Conservation (phyloP, 2,797 vertebrate genomes). For the Intellagama lesueurii region DNA sequence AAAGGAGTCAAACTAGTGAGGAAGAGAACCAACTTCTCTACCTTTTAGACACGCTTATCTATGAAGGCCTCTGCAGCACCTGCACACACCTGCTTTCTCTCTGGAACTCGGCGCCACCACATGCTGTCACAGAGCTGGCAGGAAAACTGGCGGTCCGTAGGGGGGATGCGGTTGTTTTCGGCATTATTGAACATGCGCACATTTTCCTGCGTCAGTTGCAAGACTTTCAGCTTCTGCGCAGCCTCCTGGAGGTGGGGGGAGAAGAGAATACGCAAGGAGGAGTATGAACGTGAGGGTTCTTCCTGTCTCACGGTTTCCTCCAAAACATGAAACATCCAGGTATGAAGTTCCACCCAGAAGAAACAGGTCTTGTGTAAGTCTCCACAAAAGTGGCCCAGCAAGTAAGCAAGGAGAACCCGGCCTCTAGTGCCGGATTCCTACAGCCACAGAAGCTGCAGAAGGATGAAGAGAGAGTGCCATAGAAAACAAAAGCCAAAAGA, state of each 20-base stretch:
- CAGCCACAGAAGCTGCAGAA: too few species aligned
- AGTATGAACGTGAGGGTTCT: neutral
- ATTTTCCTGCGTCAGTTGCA: conserved; percentile 77
- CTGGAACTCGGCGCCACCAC: conserved; percentile 83
- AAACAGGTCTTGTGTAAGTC: too few species aligned
- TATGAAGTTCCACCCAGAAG: too few species aligned
- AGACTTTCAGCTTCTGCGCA: conserved; percentile 62
- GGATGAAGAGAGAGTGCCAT: too few species aligned
- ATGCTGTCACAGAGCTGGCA: conserved; percentile 77
- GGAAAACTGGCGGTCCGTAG: conserved; percentile 75
- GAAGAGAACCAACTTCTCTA: neutral
- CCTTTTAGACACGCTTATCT: neutral
- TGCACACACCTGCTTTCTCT: conserved; percentile 78
- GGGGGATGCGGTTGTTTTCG: conserved; percentile 74
- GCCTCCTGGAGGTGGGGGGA: conserved; percentile 56
- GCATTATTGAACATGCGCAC: conserved; percentile 81
- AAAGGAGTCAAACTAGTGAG: neutral
- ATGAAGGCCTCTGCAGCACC: too few species aligned
- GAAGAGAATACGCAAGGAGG: neutral
- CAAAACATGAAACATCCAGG: neutral
- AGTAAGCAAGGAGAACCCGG: neutral
- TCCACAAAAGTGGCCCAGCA: neutral
- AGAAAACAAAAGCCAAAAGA: too few species aligned
- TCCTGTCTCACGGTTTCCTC: too few species aligned
- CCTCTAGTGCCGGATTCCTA: neutral